Base-by-base conservation (phyloP, 2,888 invertebrate genomes). In the Spisula solida region DNA sequence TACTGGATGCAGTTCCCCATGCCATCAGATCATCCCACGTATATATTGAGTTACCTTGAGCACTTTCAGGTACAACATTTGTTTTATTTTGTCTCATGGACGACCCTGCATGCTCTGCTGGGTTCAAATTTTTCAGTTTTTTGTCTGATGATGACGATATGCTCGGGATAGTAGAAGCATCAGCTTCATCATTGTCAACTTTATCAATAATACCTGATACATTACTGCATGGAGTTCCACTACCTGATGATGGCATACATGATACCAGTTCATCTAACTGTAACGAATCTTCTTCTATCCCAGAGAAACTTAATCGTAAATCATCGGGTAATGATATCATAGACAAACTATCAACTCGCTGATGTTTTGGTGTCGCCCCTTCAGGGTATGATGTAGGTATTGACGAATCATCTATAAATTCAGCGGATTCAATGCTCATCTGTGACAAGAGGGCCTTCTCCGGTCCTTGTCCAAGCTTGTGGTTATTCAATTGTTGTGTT, bases 271-370 rank as follows among this genome's bases (percentile, higher is more conserved):
- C 92, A 48, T 90, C 92, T 18, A 92, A 48, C n/a, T 87, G 89
- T 34, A 92, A 55, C 0, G 88, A 88, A 2, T 82, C 80, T 20
- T 92, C 92, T n/a, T 90, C 91, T 1, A 90, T 66, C 48, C 90
- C 92, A 0, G 90, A 92, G 66, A 92, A 92, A 82, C 90, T 92
- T 29, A 90, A 82, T 29, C 85, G 83, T 29, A 92, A 75, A 78
- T 92, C 92, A 80, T 92, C 92, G 20, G 92, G 92, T 1, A 92
- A 29, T 0, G 92, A 92, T 55, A 89, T 87, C 48, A 78, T 47
- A 29, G 92, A 92, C 6, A 90, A 55, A 47, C 89, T 90, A 29
- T 89, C 90, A 20, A 81, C 81, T 31, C 81, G 70, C 47, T 88
- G 86, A n/a, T 47, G 83, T 75, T 81, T 90, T 8, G 85, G 83